Evolutionary conservation across 1,140 invertebrate genomes (phyloP), one percentile per base, ranked within the genome.

Genomic region (Drosophila malerkotliana): DNA sequence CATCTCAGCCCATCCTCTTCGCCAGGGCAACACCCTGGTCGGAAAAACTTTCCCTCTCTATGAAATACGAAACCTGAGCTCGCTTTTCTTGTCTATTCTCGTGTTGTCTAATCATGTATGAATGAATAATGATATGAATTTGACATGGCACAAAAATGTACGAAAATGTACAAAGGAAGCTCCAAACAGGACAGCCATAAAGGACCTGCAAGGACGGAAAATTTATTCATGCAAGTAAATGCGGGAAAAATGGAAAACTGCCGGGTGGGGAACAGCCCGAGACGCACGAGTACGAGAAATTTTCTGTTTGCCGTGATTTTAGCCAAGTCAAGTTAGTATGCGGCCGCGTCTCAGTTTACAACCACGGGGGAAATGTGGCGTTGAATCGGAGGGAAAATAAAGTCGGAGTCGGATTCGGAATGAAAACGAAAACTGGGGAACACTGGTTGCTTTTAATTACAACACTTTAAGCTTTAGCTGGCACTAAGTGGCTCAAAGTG

Each of bases 71-170:
- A 79, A 88, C 83, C 83, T 88, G 83, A 57, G 41, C 74, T 68
- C 48, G 74, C 48, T 67, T 75, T 76, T 56, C 51, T 30, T 76
- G 72, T 80, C 73, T 69, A 49, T 64, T 53, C 18, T 59, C 72
- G 63, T 67, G 56, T 77, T 83, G 84, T 87, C 83, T 88, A 88
- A 88, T 88, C 83, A 88, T 88, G 83, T 88, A 88, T 88, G 83
- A 88, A 88, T 88, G 83, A 88, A 88, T 88, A 88, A 88, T 88
- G 83, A 88, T 77, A 88, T 77, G 84, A 88, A 89, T 88, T 88
- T 88, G 84, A 88, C 84, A 83, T 77, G 72, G 79, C 79, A 88
- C 76, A 88, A 83, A 83, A 74, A 67, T 71, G 79, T 75, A 88
- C 79, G 26, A 88, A 79, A 79, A 74, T 69, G 74, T 79, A 67